phyloP scores from a whole-genome alignment of 2,888 invertebrate species.

The Harmothoe impar region DNA sequence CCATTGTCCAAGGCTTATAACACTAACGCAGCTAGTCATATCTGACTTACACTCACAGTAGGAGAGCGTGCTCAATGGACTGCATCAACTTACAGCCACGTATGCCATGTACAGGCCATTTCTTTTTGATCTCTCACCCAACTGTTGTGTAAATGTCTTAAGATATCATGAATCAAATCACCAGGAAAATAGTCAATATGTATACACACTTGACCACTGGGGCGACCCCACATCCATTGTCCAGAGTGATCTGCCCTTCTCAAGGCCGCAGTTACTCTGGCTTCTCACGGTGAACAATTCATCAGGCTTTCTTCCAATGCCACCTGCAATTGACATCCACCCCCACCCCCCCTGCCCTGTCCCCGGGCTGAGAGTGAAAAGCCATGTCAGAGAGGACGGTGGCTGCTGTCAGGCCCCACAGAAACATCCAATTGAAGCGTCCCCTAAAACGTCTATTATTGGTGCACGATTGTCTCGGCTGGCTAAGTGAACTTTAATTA shows the following conservation, averaged over 20 bases:
- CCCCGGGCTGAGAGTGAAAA: slow-evolving; percentile 39
- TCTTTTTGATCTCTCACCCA: too few species aligned
- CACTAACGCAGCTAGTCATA: too few species aligned
- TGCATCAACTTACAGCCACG: too few species aligned
- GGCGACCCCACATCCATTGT: background rate
- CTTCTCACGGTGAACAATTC: too few species aligned
- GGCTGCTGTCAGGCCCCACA: background rate
- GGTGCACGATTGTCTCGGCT: slow-evolving; percentile 42
- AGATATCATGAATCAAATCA: background rate
- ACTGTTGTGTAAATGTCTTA: too few species aligned
- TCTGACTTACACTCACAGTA: too few species aligned
- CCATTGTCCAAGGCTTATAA: too few species aligned
- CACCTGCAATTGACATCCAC: background rate
- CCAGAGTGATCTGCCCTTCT: background rate
- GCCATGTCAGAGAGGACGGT: slow-evolving; percentile 1
- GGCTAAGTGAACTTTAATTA: slow-evolving; percentile 57
- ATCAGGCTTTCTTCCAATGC: too few species aligned
- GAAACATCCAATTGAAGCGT: slow-evolving; percentile 55
- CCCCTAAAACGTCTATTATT: slow-evolving; percentile 56
- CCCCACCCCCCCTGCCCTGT: background rate
- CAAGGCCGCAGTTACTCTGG: background rate
- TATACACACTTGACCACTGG: too few species aligned
- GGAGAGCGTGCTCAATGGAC: too few species aligned
- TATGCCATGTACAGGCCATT: too few species aligned
- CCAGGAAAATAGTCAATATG: too few species aligned